Percentiles rank a stretch among this genome's conserved stretches.
phyloP scores from a whole-genome alignment of 2,888 invertebrate genomes.

The Ametastegia equiseti region DNA sequence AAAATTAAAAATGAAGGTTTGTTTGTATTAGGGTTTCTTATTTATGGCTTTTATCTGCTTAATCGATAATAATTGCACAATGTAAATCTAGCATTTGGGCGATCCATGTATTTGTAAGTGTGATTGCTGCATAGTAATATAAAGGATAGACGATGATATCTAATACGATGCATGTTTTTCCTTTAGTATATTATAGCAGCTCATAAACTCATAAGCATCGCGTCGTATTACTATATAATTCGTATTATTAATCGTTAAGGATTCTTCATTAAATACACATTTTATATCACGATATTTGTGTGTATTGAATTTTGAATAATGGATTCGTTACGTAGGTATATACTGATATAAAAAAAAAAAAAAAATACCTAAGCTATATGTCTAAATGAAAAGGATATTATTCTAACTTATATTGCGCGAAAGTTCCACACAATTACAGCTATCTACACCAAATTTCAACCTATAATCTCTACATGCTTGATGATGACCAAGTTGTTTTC shows the following conservation, averaged over 20 bases:
- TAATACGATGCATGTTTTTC: constrained; percentile 13
- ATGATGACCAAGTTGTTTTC: constrained; percentile 15
- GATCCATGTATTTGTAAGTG: constrained; percentile 53
- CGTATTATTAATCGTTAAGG: constrained; percentile 68
- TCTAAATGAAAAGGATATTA: background rate
- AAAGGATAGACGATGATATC: background rate
- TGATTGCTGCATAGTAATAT: constrained; percentile 34
- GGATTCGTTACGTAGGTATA: background rate
- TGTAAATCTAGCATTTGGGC: constrained; percentile 61
- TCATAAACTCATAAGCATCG: constrained; percentile 73
- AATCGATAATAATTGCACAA: constrained; percentile 55
- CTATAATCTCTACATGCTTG: background rate
- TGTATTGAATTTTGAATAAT: constrained; percentile 65
- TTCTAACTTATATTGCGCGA: background rate
- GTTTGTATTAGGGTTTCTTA: background rate
- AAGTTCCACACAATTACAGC: background rate
- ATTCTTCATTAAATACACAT: constrained; percentile 66
- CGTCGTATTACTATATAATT: constrained; percentile 61
- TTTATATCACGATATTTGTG: constrained; percentile 55
- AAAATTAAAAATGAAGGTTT: background rate
- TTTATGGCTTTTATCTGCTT: constrained; percentile 26
- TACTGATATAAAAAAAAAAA: too few species aligned
- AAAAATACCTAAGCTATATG: too few species aligned
- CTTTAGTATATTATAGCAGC: constrained; percentile 57
- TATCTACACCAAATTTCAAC: background rate